A percentile compares a stretch with the other conserved stretches of the same genome.
Conservation (phyloP, 2,888 invertebrate species). For the Plebejus melissa region DNA sequence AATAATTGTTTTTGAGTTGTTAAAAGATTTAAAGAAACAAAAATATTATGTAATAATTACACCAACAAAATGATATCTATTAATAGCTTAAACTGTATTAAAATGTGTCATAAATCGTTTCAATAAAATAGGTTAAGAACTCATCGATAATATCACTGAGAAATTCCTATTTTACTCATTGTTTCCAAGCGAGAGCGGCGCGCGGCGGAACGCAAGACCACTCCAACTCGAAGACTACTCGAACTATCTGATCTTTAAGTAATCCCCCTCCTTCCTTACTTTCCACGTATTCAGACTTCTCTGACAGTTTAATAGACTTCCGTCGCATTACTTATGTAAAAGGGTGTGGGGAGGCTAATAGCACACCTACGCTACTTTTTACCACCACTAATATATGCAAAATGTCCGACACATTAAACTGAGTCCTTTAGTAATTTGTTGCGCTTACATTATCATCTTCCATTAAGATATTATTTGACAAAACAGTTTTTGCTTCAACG, state of each 20-base stretch:
- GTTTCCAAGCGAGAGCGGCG: conserved; percentile 37
- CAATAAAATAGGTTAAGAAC: neutral
- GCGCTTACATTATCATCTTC: conserved; percentile 42
- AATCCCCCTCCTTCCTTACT: conserved; percentile 36
- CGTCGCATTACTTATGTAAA: neutral
- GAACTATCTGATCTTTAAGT: conserved; percentile 38
- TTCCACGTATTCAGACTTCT: conserved; percentile 34
- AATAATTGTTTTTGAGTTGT: neutral
- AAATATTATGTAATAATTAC: neutral
- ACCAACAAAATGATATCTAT: neutral
- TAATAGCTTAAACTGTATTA: neutral
- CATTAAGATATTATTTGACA: conserved; percentile 42
- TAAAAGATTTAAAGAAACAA: neutral
- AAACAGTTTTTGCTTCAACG: conserved; percentile 41
- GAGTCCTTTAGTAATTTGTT: conserved; percentile 40
- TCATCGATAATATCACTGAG: neutral
- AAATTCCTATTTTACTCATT: conserved; percentile 36
- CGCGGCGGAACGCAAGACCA: conserved; percentile 37
- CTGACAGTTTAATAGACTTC: conserved; percentile 32
- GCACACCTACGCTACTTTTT: conserved; percentile 34
- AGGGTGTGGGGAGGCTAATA: conserved; percentile 2
- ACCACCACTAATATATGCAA: conserved; percentile 39
- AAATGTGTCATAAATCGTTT: neutral
- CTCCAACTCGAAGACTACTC: conserved; percentile 36
- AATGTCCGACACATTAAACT: conserved; percentile 38